A percentile compares a stretch with the other conserved stretches of the same genome.
Conservation (phyloP, 2,113 vertebrate species). For the Callipepla californica region DNA sequence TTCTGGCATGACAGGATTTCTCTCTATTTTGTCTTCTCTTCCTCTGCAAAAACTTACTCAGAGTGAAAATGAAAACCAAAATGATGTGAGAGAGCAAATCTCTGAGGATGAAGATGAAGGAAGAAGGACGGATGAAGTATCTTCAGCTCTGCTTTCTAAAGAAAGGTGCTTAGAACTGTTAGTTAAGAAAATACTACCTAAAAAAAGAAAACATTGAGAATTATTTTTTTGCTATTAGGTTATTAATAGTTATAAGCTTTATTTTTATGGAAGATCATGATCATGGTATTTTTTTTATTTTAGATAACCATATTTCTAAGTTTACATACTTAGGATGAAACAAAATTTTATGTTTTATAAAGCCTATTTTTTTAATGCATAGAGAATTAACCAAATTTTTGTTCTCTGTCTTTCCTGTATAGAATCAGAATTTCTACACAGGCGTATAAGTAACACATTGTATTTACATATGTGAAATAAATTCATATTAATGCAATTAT, state of each 20-base stretch:
- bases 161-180: slow-evolving; percentile 84
- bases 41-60: slow-evolving; percentile 82
- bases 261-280: not conserved
- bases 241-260: not conserved
- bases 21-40: slow-evolving; percentile 88
- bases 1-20: slow-evolving; percentile 88
- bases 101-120: slow-evolving; percentile 63
- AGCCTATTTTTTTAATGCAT: not conserved
- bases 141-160: slow-evolving; percentile 74
- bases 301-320: not conserved
- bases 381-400: not conserved
- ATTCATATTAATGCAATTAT: not conserved
- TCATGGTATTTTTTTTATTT: not conserved
- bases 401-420: not conserved
- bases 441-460: not conserved
- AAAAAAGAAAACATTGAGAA: not conserved
- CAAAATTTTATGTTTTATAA: not conserved
- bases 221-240: not conserved
- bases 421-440: not conserved
- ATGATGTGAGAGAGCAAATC: slow-evolving; percentile 25
- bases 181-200: not conserved
- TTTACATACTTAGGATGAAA: not conserved
- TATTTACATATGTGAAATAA: not conserved
- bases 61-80: slow-evolving; percentile 70
- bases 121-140: slow-evolving; percentile 62